Percentiles rank a stretch among this genome's conserved stretches.
Evolutionary conservation across 2,888 invertebrate genomes (phyloP).

Genomic region (Macrosiphum euphorbiae): DNA sequence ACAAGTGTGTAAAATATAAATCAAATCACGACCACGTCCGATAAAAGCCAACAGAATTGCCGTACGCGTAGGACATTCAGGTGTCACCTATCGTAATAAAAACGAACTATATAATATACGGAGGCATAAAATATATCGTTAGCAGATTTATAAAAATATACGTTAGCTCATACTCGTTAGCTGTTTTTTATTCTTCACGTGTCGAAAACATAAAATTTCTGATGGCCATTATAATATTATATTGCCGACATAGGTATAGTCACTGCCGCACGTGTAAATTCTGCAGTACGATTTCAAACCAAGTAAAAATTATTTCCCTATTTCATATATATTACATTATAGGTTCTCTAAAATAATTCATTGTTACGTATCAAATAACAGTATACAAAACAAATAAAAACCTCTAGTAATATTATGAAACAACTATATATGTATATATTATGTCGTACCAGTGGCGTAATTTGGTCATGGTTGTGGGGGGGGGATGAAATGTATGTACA

Average conservation of each 20-base stretch:
- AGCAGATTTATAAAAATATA: neutral
- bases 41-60: slow-evolving; percentile 26
- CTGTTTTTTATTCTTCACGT: slow-evolving; percentile 42
- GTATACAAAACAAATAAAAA: neutral
- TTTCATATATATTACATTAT: neutral
- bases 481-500: no score
- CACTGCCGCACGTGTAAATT: neutral
- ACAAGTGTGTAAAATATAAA: slow-evolving; percentile 47
- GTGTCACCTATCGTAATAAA: slow-evolving; percentile 50
- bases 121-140: slow-evolving; percentile 22
- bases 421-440: neutral
- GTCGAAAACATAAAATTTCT: slow-evolving; percentile 49
- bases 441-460: no score
- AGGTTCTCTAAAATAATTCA: neutral
- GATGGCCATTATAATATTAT: slow-evolving; percentile 23
- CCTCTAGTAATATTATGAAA: neutral
- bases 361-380: slow-evolving; percentile 11
- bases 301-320: neutral
- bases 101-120: neutral
- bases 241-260: neutral
- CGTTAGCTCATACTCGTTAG: neutral
- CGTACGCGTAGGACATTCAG: neutral
- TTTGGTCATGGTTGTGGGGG: no score
- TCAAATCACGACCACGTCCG: slow-evolving; percentile 21
- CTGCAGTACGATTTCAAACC: neutral